Evolutionary conservation across 2,797 vertebrate genomes (phyloP), one percentile per base, ranked within the genome.

Genomic region (Ibycter americanus): DNA sequence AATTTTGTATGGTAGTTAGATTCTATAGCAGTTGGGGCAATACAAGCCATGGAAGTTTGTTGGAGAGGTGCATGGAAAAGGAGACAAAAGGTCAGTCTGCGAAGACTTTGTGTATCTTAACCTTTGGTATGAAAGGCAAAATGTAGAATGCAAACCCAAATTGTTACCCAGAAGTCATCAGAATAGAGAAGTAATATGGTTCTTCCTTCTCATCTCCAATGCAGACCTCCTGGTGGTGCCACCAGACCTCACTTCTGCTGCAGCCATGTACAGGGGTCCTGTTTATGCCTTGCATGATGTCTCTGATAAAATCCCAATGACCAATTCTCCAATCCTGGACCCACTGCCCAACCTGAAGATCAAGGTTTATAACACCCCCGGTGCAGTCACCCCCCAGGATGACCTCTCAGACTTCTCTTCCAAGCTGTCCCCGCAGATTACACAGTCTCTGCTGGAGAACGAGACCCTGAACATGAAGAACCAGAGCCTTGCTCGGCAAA

Each of bases 251-350:
- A 99, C 99, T 14, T 99, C 99, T 21, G 99, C 99, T 2, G 99
- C 99, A 15, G 99, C 99, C 95, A 98, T 99, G 99, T 99, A 99
- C 96, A 98, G 99, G 21, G 99, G 99, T 22, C 99, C 99, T 0
- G 99, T 99, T 84, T 99, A 99, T 1, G 99, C 99, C 59, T 98
- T 99, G 92, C 99, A 99, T 8, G 99, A 99, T 5, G 99, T 99
- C 91, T 99, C 99, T 4, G 99, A 99, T 98, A 99, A 99, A 98
- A 99, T 99, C 96, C 99, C 99, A 65, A 99, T 99, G 99, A 99
- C 99, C 94, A 99, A 99, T 96, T 99, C 99, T 29, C 99, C 99
- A 2, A 99, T 99, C 87, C 98, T 99, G 88, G 99, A 99, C 95
- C 99, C 99, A 0, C 98, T 99, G 54, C 99, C 99, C 70, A 99